phyloP scores from a whole-genome alignment of 2,888 invertebrate genomes.

The Eulithis testata region DNA sequence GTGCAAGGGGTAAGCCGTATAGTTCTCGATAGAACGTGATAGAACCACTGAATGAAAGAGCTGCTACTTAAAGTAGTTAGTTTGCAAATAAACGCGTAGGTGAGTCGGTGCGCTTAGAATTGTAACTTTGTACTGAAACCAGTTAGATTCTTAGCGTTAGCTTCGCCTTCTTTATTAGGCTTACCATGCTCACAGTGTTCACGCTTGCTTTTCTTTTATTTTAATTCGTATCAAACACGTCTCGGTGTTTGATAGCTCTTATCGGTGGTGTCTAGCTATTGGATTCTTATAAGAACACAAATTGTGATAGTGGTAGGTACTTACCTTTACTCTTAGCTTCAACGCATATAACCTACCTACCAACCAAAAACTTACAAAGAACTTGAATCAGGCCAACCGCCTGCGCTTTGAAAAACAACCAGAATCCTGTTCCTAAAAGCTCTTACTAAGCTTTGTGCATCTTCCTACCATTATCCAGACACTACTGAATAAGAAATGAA shows the following conservation, averaged over 20 bases:
- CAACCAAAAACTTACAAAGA: no score
- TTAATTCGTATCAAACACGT: no score
- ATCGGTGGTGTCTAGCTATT: no score
- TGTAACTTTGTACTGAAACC: background rate
- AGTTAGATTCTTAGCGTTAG: no score
- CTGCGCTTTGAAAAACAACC: constrained; percentile 5
- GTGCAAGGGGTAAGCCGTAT: constrained; percentile 36
- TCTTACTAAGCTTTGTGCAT: constrained; percentile 5
- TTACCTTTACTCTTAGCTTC: no score
- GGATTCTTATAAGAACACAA: no score
- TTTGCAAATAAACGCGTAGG: constrained; percentile 28
- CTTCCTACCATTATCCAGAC: constrained; percentile 5
- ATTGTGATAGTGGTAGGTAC: no score
- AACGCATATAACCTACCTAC: no score
- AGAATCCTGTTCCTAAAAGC: constrained; percentile 17
- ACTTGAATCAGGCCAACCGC: background rate
- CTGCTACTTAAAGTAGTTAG: constrained; percentile 31
- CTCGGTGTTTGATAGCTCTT: no score
- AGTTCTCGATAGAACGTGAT: constrained; percentile 42
- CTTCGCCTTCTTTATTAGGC: no score
- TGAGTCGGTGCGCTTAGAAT: background rate
- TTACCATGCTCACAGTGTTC: no score
- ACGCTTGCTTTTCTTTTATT: no score
- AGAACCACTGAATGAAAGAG: constrained; percentile 30
- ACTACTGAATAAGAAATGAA: constrained; percentile 28